phyloP scores from a whole-genome alignment of 2,113 vertebrate species.

The Daubentonia madagascariensis region DNA sequence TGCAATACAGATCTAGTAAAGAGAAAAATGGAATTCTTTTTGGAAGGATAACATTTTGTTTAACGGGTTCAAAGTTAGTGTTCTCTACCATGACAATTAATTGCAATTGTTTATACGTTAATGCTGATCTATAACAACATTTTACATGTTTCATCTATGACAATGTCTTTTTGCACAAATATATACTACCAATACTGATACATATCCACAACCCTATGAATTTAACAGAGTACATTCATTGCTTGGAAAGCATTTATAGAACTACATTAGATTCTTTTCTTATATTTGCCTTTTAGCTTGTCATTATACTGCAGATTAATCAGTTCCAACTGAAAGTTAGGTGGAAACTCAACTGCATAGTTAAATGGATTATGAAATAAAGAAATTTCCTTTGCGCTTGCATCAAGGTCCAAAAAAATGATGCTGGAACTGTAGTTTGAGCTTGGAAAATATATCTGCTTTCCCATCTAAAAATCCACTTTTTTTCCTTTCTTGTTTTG shows the following conservation, averaged over 20 bases:
- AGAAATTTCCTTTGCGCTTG: not conserved
- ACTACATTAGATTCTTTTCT: not conserved
- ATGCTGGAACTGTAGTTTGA: not conserved
- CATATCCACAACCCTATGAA: not conserved
- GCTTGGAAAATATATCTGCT: conserved; percentile 14
- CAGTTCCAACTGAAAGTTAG: not conserved
- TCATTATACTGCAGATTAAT: not conserved
- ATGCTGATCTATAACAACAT: not conserved
- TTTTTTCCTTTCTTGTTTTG: not conserved
- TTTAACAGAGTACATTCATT: not conserved
- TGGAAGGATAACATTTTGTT: not conserved
- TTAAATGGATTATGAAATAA: not conserved
- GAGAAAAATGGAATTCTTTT: not conserved
- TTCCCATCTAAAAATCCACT: not conserved
- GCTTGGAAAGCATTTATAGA: not conserved
- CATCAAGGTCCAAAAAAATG: not conserved
- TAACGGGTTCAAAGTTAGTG: not conserved
- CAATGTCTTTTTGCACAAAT: not conserved
- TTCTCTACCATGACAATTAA: not conserved
- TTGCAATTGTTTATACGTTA: not conserved
- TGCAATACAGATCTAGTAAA: not conserved
- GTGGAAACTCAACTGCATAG: not conserved
- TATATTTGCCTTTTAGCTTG: not conserved
- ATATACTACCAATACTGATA: not conserved
- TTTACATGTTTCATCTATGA: not conserved